A percentile compares a stretch with the other conserved stretches of the same genome.
phyloP scores from a whole-genome alignment of 1,140 invertebrate species.

The Heliothis subflexa region DNA sequence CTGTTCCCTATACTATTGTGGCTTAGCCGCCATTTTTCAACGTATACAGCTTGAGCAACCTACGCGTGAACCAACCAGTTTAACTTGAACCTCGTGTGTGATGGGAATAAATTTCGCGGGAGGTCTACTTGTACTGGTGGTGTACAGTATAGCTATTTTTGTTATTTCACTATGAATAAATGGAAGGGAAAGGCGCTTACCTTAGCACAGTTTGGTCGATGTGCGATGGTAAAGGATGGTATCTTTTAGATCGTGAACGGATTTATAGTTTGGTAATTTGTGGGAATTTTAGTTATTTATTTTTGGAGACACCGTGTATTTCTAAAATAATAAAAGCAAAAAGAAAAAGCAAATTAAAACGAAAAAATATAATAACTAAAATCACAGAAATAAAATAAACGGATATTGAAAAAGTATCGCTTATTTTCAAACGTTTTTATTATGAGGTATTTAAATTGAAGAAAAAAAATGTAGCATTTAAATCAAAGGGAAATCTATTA shows the following conservation, averaged over 20 bases:
- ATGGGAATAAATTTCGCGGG: slow-evolving; percentile 6
- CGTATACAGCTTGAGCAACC: slow-evolving; percentile 80
- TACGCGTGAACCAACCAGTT: slow-evolving; percentile 71
- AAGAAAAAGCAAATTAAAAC: not conserved
- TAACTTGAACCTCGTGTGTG: slow-evolving; percentile 53
- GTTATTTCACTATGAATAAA: slow-evolving; percentile 85
- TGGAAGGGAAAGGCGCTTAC: slow-evolving; percentile 84
- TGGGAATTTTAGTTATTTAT: slow-evolving; percentile 1
- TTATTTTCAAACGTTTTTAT: no score
- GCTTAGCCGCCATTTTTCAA: slow-evolving; percentile 80
- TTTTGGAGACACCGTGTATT: not conserved
- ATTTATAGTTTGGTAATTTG: slow-evolving; percentile 45
- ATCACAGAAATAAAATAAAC: no score
- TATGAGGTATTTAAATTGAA: no score
- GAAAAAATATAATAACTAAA: not conserved
- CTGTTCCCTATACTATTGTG: slow-evolving; percentile 81
- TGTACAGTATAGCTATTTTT: slow-evolving; percentile 82
- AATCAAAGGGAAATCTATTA: no score
- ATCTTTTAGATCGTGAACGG: slow-evolving; percentile 56
- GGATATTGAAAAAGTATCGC: no score
- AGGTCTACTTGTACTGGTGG: slow-evolving; percentile 63
- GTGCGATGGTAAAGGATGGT: slow-evolving; percentile 77
- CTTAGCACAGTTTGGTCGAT: slow-evolving; percentile 84
- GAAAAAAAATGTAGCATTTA: no score
- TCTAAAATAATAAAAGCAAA: not conserved